Conservation (phyloP, 2,888 invertebrate species). For the Lithophane semibrunnea region DNA sequence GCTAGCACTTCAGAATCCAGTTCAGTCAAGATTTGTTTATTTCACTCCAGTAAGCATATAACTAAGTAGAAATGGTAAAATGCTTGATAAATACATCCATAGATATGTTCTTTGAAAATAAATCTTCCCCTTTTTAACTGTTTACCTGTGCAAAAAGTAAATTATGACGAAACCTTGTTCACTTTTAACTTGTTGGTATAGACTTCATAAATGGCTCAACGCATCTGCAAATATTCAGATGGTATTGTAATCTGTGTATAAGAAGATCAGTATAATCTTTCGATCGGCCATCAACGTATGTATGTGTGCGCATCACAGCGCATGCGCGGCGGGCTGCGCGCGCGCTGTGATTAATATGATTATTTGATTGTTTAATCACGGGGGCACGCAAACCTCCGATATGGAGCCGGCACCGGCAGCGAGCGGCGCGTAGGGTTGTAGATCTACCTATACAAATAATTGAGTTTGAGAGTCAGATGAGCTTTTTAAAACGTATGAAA, state of each 20-base stretch:
- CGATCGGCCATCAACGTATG: slow-evolving; percentile 1
- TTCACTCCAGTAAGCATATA: neutral
- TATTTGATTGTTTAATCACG: slow-evolving; percentile 78
- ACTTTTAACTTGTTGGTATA: neutral
- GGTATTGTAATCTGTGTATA: slow-evolving; percentile 15
- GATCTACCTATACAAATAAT: slow-evolving; percentile 19
- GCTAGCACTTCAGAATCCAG: neutral
- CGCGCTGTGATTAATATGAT: slow-evolving; percentile 75
- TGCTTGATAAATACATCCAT: neutral
- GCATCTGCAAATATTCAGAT: slow-evolving; percentile 26
- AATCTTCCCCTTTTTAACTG: neutral
- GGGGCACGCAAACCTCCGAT: slow-evolving; percentile 62
- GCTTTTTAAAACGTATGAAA: neutral
- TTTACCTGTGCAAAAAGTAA: neutral
- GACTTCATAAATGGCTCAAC: neutral
- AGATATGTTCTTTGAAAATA: neutral
- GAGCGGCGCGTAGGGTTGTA: neutral
- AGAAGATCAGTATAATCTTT: slow-evolving; percentile 19
- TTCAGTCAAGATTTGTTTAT: neutral
- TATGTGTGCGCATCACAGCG: slow-evolving; percentile 22
- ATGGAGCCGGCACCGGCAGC: slow-evolving; percentile 26
- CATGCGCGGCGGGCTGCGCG: slow-evolving; percentile 60
- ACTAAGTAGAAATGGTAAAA: no score
- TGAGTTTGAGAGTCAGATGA: slow-evolving; percentile 14
- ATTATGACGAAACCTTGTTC: no score